A percentile compares a stretch with the other conserved stretches of the same genome.
phyloP scores from a whole-genome alignment of 2,888 invertebrate genomes.

The Apeira syringaria region DNA sequence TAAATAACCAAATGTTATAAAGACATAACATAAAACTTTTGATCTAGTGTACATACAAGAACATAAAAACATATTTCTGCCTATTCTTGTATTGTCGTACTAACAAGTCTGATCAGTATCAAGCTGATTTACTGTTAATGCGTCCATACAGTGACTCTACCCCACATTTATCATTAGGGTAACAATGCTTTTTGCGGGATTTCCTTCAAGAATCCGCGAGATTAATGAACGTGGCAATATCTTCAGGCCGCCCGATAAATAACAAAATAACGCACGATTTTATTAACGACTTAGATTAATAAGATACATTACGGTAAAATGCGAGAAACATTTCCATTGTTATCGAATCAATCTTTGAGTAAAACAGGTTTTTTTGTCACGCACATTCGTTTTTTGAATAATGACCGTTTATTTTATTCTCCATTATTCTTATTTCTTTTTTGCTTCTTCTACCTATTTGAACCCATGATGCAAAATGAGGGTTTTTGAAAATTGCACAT shows the following conservation, averaged over 20 bases:
- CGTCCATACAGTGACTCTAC: conserved; percentile 24
- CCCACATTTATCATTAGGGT: conserved; percentile 74
- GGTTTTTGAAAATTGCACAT: too few relatives aligned
- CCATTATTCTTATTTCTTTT: too few relatives aligned
- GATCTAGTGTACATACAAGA: too few relatives aligned
- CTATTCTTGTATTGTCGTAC: too few relatives aligned
- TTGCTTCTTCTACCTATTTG: too few relatives aligned
- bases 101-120: not conserved
- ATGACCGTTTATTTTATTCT: too few relatives aligned
- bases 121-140: conserved; percentile 7
- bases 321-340: conserved; percentile 10
- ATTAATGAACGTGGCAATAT: conserved; percentile 79
- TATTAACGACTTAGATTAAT: conserved; percentile 51
- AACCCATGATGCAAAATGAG: too few relatives aligned
- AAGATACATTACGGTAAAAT: conserved; percentile 21
- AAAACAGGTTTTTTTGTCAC: conserved; percentile 2
- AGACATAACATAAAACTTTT: too few relatives aligned
- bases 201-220: conserved; percentile 76
- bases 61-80: too few relatives aligned
- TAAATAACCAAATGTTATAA: too few relatives aligned
- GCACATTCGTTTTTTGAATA: not conserved
- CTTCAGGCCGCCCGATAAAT: conserved; percentile 72
- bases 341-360: conserved; percentile 7
- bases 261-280: conserved; percentile 72
- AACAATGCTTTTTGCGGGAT: conserved; percentile 78